Evolutionary conservation across 2,113 vertebrate genomes (phyloP), one percentile per base, ranked within the genome.

Genomic region (Ailuropoda melanoleuca): DNA sequence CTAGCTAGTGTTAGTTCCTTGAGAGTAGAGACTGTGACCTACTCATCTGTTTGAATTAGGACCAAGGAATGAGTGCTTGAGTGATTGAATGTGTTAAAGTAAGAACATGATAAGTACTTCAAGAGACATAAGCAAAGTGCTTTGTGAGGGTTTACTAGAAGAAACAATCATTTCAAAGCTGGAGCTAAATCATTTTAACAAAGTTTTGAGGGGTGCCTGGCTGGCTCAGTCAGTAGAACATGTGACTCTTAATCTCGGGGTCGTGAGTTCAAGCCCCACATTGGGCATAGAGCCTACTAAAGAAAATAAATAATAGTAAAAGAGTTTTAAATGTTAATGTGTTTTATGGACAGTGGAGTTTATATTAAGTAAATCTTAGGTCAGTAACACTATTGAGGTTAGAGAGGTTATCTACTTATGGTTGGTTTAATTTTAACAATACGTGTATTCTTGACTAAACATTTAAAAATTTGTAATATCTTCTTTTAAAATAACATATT

Each of bases 131-230:
- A 91, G 37, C 37, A 80, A 50, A 92, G 53, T 74, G 72, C 17
- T 74, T 86, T 80, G 34, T 62, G 37, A 80, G 19, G 2, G 17
- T 75, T 74, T 88, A 60, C 39, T 23, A 66, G 48, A 81, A 93
- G 70, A 21, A 86, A 37, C 11, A 84, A 29, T 58, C 23, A 78
- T 86, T 53, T 82, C 39, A 90, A 66, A 92, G 14, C 68, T 80
- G 83, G 31, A 39, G 72, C 93, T 91, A 66, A 92, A 87, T 68
- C 34, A 90, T 88, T 94, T 95, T 95, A 24, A 56, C 46, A 90
- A 81, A 78, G 2, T 39, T 75, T 86, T 93, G 34, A 62, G 66
- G 66, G 66, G 66, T 5, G 8, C 8, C 66, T 68, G 66, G 34
- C 66, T 68, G 34, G 8, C 34, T 37, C 66, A 68, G 34, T 62